Evolutionary conservation across 2,888 invertebrate genomes (phyloP).

Genomic region (Oscheius sp.): DNA sequence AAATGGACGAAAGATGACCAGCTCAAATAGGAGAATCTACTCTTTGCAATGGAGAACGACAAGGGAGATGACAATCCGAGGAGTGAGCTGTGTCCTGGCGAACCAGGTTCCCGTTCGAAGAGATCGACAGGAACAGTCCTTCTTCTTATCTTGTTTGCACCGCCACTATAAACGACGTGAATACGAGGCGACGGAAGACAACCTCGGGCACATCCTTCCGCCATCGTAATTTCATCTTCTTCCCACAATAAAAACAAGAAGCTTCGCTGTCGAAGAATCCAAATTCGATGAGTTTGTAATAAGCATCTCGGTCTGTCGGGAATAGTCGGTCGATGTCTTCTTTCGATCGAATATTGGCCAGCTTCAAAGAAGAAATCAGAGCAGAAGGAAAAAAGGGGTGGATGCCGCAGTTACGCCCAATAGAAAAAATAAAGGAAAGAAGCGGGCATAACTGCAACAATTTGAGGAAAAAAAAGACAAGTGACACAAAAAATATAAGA

Average conservation of each 20-base stretch:
- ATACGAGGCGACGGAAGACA: not conserved
- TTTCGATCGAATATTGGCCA: not conserved
- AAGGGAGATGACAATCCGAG: not conserved
- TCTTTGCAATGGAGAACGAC: not conserved
- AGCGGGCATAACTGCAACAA: slow-evolving; percentile 13
- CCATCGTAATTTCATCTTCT: slow-evolving; percentile 1
- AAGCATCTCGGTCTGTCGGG: not conserved
- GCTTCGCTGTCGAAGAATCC: slow-evolving; percentile 4
- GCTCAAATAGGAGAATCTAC: too few species aligned
- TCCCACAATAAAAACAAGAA: slow-evolving; percentile 14
- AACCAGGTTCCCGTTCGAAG: slow-evolving; percentile 13
- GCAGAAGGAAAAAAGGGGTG: not conserved
- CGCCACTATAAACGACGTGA: not conserved
- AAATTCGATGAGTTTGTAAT: slow-evolving; percentile 6
- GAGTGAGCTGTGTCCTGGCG: not conserved
- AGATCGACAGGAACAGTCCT: slow-evolving; percentile 14
- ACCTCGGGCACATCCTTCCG: slow-evolving; percentile 21
- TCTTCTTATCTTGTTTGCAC: slow-evolving; percentile 9
- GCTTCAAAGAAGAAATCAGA: not conserved
- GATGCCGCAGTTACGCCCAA: slow-evolving; percentile 20
- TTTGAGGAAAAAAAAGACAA: not conserved
- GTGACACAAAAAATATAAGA: not conserved
- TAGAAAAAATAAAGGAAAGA: not conserved
- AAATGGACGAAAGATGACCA: too few species aligned
- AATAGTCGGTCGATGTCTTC: not conserved